Percentiles rank a stretch among this genome's conserved stretches.
These are phyloP conservation scores for Heliornis fulica DNA, from an alignment of 2,113 vertebrate genomes.

Conservation along the genomic window DNA sequence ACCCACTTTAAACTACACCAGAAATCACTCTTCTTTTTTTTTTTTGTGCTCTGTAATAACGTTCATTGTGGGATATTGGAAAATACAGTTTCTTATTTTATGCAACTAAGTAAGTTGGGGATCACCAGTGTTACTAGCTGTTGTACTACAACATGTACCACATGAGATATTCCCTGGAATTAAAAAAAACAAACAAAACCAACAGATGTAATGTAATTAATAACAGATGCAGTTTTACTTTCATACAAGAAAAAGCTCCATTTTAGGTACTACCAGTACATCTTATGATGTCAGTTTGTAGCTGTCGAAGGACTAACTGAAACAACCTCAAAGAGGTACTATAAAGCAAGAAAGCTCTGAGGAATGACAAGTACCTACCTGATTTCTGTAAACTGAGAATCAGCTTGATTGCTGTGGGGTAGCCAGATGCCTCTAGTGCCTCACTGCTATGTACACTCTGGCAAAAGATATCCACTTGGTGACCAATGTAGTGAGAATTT, in stretches of 20 bases:
- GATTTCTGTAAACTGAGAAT: background rate
- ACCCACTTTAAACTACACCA: background rate
- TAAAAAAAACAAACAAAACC: background rate
- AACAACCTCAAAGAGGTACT: background rate
- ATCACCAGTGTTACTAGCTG: background rate
- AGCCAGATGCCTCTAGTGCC: background rate
- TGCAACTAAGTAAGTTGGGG: background rate
- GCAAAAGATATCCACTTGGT: constrained; percentile 64
- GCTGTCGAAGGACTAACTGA: background rate
- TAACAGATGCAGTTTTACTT: background rate
- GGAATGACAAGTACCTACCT: constrained; percentile 4
- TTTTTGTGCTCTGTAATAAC: background rate
- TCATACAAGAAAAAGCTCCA: background rate
- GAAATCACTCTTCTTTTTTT: background rate
- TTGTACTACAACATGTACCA: background rate
- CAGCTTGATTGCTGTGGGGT: constrained; percentile 36
- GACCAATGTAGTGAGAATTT: constrained; percentile 43
- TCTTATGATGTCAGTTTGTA: background rate
- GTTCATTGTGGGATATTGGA: background rate
- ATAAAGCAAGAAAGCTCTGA: background rate
- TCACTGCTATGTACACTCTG: constrained; percentile 29
- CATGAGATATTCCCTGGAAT: background rate
- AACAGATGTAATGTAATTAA: background rate
- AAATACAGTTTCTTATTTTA: background rate
- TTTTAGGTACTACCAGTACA: background rate